A percentile compares a stretch with the other conserved stretches of the same genome.
Conservation (phyloP, 2,797 vertebrate genomes). For the Nannoperca australis region DNA sequence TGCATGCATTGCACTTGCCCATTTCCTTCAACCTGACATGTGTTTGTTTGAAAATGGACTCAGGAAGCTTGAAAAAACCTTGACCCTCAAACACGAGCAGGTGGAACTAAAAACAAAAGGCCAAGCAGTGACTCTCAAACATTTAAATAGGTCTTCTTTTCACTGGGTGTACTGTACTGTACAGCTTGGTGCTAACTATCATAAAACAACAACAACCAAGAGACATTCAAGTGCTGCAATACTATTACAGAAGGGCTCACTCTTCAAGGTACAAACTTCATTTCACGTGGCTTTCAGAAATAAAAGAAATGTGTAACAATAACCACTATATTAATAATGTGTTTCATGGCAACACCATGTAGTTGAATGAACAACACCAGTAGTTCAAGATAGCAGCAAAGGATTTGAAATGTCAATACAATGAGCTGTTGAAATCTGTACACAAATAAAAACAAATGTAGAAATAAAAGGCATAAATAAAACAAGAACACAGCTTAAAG, state of each 20-base stretch:
- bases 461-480: slow-evolving; percentile 78
- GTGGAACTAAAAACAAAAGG: slow-evolving; percentile 70
- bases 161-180: slow-evolving; percentile 83
- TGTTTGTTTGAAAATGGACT: slow-evolving; percentile 76
- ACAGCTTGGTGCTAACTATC: slow-evolving; percentile 86
- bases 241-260: slow-evolving; percentile 83
- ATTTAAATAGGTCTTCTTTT: slow-evolving; percentile 78
- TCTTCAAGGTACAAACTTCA: slow-evolving; percentile 81
- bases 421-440: slow-evolving; percentile 82
- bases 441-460: slow-evolving; percentile 82
- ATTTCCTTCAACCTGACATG: slow-evolving; percentile 76
- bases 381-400: slow-evolving; percentile 87
- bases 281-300: slow-evolving; percentile 76
- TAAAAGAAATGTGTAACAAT: slow-evolving; percentile 77
- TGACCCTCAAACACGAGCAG: slow-evolving; percentile 69
- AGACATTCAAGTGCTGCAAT: slow-evolving; percentile 86
- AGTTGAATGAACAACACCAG: slow-evolving; percentile 80
- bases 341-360: slow-evolving; percentile 72
- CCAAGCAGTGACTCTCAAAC: slow-evolving; percentile 80
- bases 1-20: slow-evolving; percentile 90
- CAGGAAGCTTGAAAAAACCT: slow-evolving; percentile 49
- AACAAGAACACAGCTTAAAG: slow-evolving; percentile 85
- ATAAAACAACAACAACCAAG: slow-evolving; percentile 83
- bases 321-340: slow-evolving; percentile 78
- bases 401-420: slow-evolving; percentile 83